Evolutionary conservation across 2,797 vertebrate species (phyloP), one percentile per base, ranked within the genome.

Genomic region (Ctenopoma multispine): DNA sequence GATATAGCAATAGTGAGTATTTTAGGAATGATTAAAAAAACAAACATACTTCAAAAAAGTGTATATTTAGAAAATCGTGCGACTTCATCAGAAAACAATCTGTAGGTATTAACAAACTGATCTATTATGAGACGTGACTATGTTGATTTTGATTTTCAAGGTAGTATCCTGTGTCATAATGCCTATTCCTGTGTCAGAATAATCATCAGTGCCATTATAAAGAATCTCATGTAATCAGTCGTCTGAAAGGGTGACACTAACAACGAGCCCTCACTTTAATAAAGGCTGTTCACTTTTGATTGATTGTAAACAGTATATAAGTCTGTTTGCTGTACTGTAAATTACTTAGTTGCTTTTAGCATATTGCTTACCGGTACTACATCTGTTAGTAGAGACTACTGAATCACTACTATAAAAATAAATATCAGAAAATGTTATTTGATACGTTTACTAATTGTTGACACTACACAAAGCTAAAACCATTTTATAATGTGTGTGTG

Each of bases 401-500:
- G n/a, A 63, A 55, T 50, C 21, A 62, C 17, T 40, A 54, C 43
- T 69, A 44, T 41, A 58, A 76, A 69, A 69, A 48, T 69, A 38
- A 38, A 13, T 12, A 12, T 36, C 36, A 36, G 36, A 36, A 11
- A 36, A 63, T 69, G 18, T 5, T 66, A 60, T 85, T 71, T 78
- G 50, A 79, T 81, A 59, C 18, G 72, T 60, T 50, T 44, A 54
- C 63, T 74, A 76, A 83, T 81, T 85, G 79, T 75, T 83, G 69
- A 82, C 60, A 69, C 69, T 47, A 76, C 49, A 75, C 63, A 66
- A 82, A n/a, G n/a, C 69, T 78, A 71, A 81, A 81, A 73, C 76
- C 44, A 41, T 83, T 72, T 76, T 5, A 10, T 27, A 47, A 65
- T 44, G 24, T n/a, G 54, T 62, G 41, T 56, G 15, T 8, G 31